Evolutionary conservation across 1,140 invertebrate genomes (phyloP), one percentile per base, ranked within the genome.

Genomic region (Matsumurasca onukii): DNA sequence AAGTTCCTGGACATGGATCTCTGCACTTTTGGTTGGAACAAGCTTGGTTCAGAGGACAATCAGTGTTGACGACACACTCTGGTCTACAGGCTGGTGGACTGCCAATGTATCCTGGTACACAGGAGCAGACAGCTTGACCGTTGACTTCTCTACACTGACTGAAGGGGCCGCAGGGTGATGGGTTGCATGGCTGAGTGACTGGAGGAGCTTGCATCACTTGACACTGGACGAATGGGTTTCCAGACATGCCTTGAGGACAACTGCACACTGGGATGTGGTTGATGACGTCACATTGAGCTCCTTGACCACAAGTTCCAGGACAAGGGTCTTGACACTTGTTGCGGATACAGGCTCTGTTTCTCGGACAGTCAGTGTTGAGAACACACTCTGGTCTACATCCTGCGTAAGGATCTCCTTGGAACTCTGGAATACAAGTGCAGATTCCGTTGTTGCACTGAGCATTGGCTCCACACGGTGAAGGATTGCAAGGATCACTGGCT

Each of bases 1-100:
- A 95, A 12, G 86, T 85, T 63, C 89, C 89, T 5, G 85, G 83
- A 71, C 92, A 94, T 13, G 91, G 91, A 76, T 93, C 86, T 39
- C 84, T 81, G 75, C 92, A 93, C 81, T 90, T 90, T 74, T 91
- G 85, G 78, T 91, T 89, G 20, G 89, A 82, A 77, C 91, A 93
- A 0, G 89, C 88, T 75, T 87, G 84, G 69, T 85, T 85, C 25
- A 81, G 77, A 59, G 85, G 79, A 80, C 90, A 89, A 78, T 93
- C 90, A 15, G 88, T 86, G 76, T 88, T 91, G 2, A 89, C 84
- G 55, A 89, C 82, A 78, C 90, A 93, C 77, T 92, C 88, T 29
- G 90, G 86, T 70, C 88, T 82, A 75, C 91, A 93, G 68, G 83
- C 83, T 20, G 89, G 89, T 30, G 90, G 89, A 69, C 84, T 86